Percentiles rank a stretch among this genome's conserved stretches.
Conservation (phyloP, 2,888 invertebrate species). For the Trachelus troglodyta region DNA sequence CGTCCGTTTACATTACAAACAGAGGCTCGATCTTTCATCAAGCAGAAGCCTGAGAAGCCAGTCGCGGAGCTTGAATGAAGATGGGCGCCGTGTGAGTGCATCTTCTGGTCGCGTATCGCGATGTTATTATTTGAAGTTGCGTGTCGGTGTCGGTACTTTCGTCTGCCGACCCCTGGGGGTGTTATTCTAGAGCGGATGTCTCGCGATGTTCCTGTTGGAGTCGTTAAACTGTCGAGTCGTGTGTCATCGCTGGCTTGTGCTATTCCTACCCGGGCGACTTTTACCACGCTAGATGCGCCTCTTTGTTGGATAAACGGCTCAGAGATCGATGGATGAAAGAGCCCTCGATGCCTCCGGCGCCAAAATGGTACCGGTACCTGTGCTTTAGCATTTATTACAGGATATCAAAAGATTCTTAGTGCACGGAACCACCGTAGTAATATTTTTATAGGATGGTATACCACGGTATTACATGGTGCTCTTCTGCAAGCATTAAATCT, state of each 20-base stretch:
- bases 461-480: background rate
- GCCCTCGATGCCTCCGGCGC: background rate
- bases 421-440: background rate
- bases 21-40: background rate
- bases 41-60: background rate
- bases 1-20: background rate
- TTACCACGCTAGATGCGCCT: constrained; percentile 18
- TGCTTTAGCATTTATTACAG: background rate
- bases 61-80: background rate
- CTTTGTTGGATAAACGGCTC: constrained; percentile 24
- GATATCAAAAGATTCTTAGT: background rate
- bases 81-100: background rate
- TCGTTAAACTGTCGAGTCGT: constrained; percentile 46
- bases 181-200: constrained; percentile 44
- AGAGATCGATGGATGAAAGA: background rate
- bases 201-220: constrained; percentile 43
- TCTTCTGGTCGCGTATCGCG: constrained; percentile 1
- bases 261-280: constrained; percentile 20
- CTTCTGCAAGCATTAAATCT: background rate
- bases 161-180: constrained; percentile 8
- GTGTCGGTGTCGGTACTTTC: constrained; percentile 13
- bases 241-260: constrained; percentile 31
- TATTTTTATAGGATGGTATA: background rate
- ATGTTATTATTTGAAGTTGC: constrained; percentile 5
- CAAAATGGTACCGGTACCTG: background rate